Percentiles rank a stretch among this genome's conserved stretches.
Evolutionary conservation across 2,113 vertebrate species (phyloP).

Genomic region (Rhombomys opimus): DNA sequence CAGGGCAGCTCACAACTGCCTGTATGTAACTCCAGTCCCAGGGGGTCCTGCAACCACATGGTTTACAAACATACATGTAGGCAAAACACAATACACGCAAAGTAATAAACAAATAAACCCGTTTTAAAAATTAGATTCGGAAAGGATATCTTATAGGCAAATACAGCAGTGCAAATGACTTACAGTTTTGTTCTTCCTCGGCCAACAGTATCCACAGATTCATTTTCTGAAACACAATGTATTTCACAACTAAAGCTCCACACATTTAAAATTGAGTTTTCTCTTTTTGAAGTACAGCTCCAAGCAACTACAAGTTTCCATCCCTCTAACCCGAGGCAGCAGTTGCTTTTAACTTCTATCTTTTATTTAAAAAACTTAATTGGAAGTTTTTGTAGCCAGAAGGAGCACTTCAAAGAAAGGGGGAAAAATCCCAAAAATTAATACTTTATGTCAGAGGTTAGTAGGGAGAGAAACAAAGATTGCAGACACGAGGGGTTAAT

Average conservation of each 20-base stretch:
- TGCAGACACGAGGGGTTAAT: conserved; percentile 76
- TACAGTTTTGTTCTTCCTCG: conserved; percentile 50
- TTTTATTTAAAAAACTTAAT: conserved; percentile 85
- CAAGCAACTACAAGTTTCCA: conserved; percentile 82
- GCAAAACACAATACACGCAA: background rate
- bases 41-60: background rate
- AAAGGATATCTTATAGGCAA: conserved; percentile 61
- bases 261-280: conserved; percentile 81
- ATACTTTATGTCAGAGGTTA: conserved; percentile 81
- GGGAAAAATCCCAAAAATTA: conserved; percentile 80
- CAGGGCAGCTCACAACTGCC: background rate
- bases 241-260: conserved; percentile 82
- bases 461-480: conserved; percentile 73
- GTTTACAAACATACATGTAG: background rate
- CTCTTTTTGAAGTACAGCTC: conserved; percentile 85
- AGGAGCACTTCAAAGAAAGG: conserved; percentile 85
- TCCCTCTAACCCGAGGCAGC: conserved; percentile 80
- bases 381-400: conserved; percentile 83
- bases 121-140: background rate
- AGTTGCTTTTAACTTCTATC: conserved; percentile 82
- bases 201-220: conserved; percentile 69
- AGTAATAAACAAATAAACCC: background rate
- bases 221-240: conserved; percentile 71
- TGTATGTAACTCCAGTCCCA: background rate
- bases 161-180: conserved; percentile 37